Conservation (phyloP, 2,888 invertebrate genomes). For the Embidobia sp. region DNA sequence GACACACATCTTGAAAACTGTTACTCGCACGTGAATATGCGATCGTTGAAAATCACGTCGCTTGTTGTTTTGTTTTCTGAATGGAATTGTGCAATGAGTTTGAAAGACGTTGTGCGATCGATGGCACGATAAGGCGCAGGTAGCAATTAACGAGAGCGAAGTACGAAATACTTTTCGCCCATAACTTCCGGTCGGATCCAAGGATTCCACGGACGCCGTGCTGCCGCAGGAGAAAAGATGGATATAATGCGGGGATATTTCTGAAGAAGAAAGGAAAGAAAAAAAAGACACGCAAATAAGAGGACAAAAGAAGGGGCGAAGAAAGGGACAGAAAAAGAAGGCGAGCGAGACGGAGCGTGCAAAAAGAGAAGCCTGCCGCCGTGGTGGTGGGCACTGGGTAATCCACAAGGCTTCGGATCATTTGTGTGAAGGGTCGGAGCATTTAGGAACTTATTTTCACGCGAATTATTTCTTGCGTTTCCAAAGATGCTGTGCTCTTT, state of each 20-base stretch:
- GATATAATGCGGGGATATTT: constrained; percentile 58
- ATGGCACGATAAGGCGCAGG: constrained; percentile 49
- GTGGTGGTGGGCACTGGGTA: constrained; percentile 12
- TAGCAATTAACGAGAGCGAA: constrained; percentile 62
- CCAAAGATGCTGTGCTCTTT: background rate
- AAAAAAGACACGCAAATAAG: constrained; percentile 6
- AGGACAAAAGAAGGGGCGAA: background rate
- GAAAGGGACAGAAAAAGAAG: constrained; percentile 4
- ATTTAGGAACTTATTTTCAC: constrained; percentile 31
- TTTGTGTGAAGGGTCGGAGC: constrained; percentile 7
- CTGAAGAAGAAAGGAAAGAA: constrained; percentile 31
- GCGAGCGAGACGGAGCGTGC: constrained; percentile 3
- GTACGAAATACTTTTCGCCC: constrained; percentile 63
- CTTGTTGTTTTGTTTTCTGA: constrained; percentile 16
- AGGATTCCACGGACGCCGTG: constrained; percentile 41
- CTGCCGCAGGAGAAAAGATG: constrained; percentile 52
- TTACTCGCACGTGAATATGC: constrained; percentile 14
- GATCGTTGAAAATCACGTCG: constrained; percentile 3
- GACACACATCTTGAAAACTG: too few species aligned
- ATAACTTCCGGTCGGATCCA: constrained; percentile 54
- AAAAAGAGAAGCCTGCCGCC: constrained; percentile 19
- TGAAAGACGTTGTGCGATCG: constrained; percentile 49
- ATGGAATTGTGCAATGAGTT: constrained; percentile 49
- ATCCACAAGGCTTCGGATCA: constrained; percentile 14
- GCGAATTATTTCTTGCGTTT: constrained; percentile 21